Percentiles rank a stretch among this genome's conserved stretches.
Evolutionary conservation across 2,113 vertebrate genomes (phyloP).

Genomic region (Bolborhynchus lineola): DNA sequence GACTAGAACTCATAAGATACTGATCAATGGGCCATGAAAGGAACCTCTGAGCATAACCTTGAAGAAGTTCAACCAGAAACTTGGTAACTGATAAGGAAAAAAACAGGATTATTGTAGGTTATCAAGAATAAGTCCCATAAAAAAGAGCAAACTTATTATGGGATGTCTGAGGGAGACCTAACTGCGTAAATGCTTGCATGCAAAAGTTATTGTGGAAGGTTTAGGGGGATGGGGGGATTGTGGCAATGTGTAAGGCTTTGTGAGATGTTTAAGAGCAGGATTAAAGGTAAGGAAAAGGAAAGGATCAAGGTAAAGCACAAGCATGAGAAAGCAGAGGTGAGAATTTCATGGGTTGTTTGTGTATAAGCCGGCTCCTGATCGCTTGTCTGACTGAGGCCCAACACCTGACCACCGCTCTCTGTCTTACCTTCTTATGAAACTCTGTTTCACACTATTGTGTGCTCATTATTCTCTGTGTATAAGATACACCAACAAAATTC

Average conservation of each 20-base stretch:
- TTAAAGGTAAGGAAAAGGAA: not conserved
- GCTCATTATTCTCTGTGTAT: not conserved
- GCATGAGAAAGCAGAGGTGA: not conserved
- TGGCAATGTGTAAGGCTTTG: not conserved
- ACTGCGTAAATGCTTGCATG: not conserved
- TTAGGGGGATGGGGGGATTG: not conserved
- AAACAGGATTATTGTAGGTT: not conserved
- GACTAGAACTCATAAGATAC: not conserved
- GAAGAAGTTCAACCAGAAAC: constrained; percentile 50
- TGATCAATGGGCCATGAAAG: not conserved
- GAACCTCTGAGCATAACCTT: not conserved
- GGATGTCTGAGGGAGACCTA: not conserved
- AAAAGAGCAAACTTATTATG: not conserved
- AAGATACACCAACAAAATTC: not conserved
- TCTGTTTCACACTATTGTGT: not conserved
- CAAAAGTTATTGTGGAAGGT: not conserved
- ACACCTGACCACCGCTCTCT: not conserved
- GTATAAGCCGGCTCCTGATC: not conserved
- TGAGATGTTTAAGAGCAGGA: not conserved
- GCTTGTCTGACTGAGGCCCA: not conserved
- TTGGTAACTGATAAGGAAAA: constrained; percentile 14
- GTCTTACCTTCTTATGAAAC: not conserved
- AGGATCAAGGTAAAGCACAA: not conserved
- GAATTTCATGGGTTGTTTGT: not conserved
- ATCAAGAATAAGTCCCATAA: constrained; percentile 22